Evolutionary conservation across 2,113 vertebrate genomes (phyloP), one percentile per base, ranked within the genome.

Genomic region (Halcyon senegalensis): DNA sequence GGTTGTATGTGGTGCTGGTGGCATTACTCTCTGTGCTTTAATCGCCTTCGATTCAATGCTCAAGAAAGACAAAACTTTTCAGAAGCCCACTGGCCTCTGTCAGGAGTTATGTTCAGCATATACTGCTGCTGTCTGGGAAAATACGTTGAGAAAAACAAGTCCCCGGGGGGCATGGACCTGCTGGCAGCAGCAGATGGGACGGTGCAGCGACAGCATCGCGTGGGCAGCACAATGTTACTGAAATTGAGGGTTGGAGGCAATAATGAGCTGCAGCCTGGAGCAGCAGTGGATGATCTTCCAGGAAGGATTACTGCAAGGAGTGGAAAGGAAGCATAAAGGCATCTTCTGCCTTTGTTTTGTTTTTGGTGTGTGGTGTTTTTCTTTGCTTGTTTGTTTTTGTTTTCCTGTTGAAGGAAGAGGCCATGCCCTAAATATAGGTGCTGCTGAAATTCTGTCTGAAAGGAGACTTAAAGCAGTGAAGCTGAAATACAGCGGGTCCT

Each of bases 211-310:
- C 21, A 30, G 44, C 35, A 21, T n/a, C 7, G 1, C 7, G 0
- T 1, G 24, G 48, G 30, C 68, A 23, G 43, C 8, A 1, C 15
- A 4, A 1, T 3, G 11, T 12, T 33, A 4, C 30, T 25, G 1
- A 17, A 33, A 17, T 6, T 2, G 2, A 7, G 56, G 31, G 18
- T 8, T 79, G 56, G 56, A 59, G 56, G 43, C 43, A 46, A 21
- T 10, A 20, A 44, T 0, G 35, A 70, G 67, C 60, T 19, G 27
- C 6, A 43, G 24, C 21, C 24, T 63, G 48, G 66, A 67, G 48
- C 43, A 21, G 24, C 1, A 18, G 48, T 1, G 23, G 28, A 37
- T 46, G 76, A 43, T 39, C n/a, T 44, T 53, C 21, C 46, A 16
- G n/a, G 33, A 51, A 41, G 33, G 15, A 39, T 66, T 35, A 24